A percentile compares a stretch with the other conserved stretches of the same genome.
Conservation (phyloP, 2,113 vertebrate species). For the Zapus hudsonius region DNA sequence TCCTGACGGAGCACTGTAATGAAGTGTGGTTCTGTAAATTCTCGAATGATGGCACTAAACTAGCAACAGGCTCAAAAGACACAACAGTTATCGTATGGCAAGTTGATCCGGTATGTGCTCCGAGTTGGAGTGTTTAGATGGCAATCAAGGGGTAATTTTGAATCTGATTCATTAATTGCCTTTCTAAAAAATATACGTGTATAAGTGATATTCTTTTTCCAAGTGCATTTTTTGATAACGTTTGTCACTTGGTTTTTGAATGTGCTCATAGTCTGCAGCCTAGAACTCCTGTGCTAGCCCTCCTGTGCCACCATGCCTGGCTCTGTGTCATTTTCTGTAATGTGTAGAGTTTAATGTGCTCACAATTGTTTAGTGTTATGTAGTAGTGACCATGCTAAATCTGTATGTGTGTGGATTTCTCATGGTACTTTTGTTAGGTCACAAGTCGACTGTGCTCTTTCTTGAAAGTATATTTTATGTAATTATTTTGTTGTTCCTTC, state of each 20-base stretch:
- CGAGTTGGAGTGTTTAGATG: not conserved
- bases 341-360: not conserved
- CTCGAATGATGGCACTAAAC: constrained; percentile 97
- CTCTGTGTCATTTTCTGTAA: not conserved
- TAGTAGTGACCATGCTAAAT: not conserved
- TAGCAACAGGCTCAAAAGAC: constrained; percentile 98
- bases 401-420: not conserved
- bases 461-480: not conserved
- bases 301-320: not conserved
- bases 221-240: not conserved
- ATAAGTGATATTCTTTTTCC: not conserved
- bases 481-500: too few relatives aligned
- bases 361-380: not conserved
- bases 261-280: too few relatives aligned
- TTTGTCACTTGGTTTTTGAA: not conserved
- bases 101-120: constrained; percentile 93
- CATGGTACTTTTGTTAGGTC: too few relatives aligned
- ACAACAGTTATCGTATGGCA: constrained; percentile 99
- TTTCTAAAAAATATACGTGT: not conserved
- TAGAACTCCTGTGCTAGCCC: too few relatives aligned
- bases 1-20: constrained; percentile 98
- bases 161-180: not conserved
- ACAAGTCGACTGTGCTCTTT: too few relatives aligned
- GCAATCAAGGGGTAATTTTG: not conserved
- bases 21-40: constrained; percentile 99